Evolutionary conservation across 1,140 invertebrate species (phyloP), one percentile per base, ranked within the genome.

Genomic region (Anoplolepis gracilipes): DNA sequence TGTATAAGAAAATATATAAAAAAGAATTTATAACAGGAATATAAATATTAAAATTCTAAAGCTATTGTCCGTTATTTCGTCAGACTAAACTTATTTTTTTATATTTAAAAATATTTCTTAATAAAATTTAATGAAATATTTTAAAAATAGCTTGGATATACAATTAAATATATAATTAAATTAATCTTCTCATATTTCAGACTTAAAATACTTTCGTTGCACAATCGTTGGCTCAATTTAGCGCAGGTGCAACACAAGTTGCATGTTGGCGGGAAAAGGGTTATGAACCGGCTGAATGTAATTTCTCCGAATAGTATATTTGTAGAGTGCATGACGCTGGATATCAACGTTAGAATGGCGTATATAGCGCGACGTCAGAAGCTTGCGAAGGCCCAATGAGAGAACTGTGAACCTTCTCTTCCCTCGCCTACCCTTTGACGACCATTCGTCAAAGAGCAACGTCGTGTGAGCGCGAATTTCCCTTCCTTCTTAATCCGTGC

Each of bases 371-470:
- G 46, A 67, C n/a, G 42, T 53, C n/a, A 33, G 42, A 70, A 53
- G 65, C 30, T 69, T 70, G 42, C 42, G 33, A 55, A 79, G 3
- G 16, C 77, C 25, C 62, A 22, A n/a, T 33, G 33, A 8, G 39
- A 86, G 70, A 89, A 89, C 82, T 77, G 62, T 70, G 42, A 55
- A 16, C 46, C 49, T 42, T 25, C 59, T 62, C 22, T 70, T 88
- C 55, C 30, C 46, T 39, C 6, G 70, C 30, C n/a, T 86, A 70
- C 59, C 39, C 64, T 87, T 87, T 88, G 59, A 75, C 6, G 81
- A 28, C 19, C 59, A 42, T 11, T 22, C 39, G 16, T 86, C 76
- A 88, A 82, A 89, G 84, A 85, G 69, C 84, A 88, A 72, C 75
- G 19, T 19, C 22, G 33, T 64, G 73, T 33, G 36, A 46, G n/a